Evolutionary conservation across 2,113 vertebrate species (phyloP), one percentile per base, ranked within the genome.

Genomic region (Macroglossus sobrinus): DNA sequence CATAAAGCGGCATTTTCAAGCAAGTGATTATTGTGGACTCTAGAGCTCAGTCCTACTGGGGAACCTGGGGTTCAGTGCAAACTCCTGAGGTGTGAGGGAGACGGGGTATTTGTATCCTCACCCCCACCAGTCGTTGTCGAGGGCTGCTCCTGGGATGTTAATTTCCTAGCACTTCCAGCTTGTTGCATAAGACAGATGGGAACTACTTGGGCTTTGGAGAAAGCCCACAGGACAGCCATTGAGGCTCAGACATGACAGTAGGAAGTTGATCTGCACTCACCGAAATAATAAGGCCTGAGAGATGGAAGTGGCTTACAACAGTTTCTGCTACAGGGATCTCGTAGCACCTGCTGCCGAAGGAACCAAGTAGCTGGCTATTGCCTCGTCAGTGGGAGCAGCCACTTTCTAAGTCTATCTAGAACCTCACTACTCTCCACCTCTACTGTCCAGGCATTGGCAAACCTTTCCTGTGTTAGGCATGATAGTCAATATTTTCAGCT

Each of bases 251-350:
- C 24, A 30, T 26, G 38, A 69, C 1, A 40, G 45, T 30, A 38
- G 28, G 59, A 81, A 28, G 30, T 40, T 30, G 43, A 7, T 18
- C 16, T 22, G 1, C 2, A 18, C 12, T 21, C 38, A 12, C 4
- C n/a, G 13, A 57, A 78, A 24, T 28, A 28, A 5, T 28, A 61
- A 71, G 43, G 22, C 69, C 45, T 38, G 55, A 76, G 50, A 45
- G 26, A 7, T 3, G 2, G 38, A 16, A 4, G 18, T 4, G 47
- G 68, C 5, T 30, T 13, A 13, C 7, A 16, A 0, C 4, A n/a
- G 19, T 14, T 38, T 35, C 21, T 19, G 16, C 28, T 40, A 3
- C 45, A 5, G 8, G 26, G 53, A 57, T 24, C 21, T 7, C 30
- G 43, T 10, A 55, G n/a, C 35, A 7, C 74, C 45, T n/a, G 15